These are phyloP conservation scores for Drosophila punjabiensis DNA, from an alignment of 1,140 invertebrate genomes.

Conservation along the genomic window DNA sequence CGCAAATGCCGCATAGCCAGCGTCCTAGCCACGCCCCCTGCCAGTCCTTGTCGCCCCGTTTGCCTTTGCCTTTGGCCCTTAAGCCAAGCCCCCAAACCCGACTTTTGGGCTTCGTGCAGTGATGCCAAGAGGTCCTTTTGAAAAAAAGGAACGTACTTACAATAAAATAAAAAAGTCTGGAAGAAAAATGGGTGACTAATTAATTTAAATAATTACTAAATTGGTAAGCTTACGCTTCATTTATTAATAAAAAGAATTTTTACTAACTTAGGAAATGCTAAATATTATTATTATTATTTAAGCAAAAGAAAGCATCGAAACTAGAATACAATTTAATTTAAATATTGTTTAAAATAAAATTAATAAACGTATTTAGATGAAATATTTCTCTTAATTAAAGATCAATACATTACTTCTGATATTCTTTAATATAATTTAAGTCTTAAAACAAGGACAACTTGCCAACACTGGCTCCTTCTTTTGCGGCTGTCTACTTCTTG, in stretches of 20 bases:
- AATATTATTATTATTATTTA: too few species aligned
- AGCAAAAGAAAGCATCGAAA: neutral
- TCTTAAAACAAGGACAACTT: neutral
- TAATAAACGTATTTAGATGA: too few species aligned
- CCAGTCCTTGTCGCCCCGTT: neutral
- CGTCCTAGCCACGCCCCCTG: slow-evolving; percentile 57
- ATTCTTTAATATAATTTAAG: too few species aligned
- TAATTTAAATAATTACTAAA: neutral
- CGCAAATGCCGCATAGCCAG: slow-evolving; percentile 74
- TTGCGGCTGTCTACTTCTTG: slow-evolving; percentile 45
- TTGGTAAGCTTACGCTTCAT: neutral
- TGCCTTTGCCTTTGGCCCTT: slow-evolving; percentile 5
- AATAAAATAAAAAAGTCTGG: neutral
- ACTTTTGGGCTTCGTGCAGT: slow-evolving; percentile 12
- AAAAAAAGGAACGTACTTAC: neutral
- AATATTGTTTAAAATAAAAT: too few species aligned
- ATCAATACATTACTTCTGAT: too few species aligned
- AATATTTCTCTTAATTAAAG: too few species aligned
- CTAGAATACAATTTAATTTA: too few species aligned
- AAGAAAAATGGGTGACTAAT: neutral
- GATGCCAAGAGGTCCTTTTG: slow-evolving; percentile 2
- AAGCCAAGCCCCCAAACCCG: slow-evolving; percentile 15
- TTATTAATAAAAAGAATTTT: too few species aligned
- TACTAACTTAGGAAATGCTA: too few species aligned
- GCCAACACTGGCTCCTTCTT: slow-evolving; percentile 20